These are phyloP conservation scores for Xenus cinereus DNA, from an alignment of 2,113 vertebrate species.

Conservation along the genomic window DNA sequence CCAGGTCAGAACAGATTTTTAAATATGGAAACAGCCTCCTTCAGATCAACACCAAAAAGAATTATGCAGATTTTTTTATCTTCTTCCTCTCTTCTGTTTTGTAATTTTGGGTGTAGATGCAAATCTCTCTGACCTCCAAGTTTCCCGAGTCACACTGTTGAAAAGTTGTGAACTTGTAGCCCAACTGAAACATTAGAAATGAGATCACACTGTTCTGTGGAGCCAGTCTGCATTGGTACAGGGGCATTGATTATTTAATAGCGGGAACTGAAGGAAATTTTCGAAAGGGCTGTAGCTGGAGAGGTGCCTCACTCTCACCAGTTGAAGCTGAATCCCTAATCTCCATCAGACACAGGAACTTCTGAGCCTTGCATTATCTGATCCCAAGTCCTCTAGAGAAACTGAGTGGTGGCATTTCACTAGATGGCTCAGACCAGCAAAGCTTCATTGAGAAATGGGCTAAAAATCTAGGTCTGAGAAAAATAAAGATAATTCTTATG, in stretches of 20 bases:
- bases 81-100: background rate
- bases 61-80: background rate
- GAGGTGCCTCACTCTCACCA: too few relatives aligned
- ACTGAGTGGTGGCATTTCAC: background rate
- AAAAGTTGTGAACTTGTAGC: background rate
- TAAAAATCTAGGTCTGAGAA: background rate
- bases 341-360: background rate
- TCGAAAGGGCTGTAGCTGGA: background rate
- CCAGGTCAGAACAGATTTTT: background rate
- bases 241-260: background rate
- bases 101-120: background rate
- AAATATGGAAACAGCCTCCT: background rate
- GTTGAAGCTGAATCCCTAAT: background rate
- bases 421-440: background rate
- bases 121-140: background rate
- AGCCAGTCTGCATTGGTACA: background rate
- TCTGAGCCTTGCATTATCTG: background rate
- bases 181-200: background rate
- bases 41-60: background rate
- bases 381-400: background rate
- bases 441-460: background rate
- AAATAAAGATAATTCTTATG: rapidly evolving
- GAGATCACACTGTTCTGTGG: background rate
- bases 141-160: background rate
- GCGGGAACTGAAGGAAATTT: background rate